phyloP scores from a whole-genome alignment of 2,113 vertebrate species.

The Paracanthobrama guichenoti region DNA sequence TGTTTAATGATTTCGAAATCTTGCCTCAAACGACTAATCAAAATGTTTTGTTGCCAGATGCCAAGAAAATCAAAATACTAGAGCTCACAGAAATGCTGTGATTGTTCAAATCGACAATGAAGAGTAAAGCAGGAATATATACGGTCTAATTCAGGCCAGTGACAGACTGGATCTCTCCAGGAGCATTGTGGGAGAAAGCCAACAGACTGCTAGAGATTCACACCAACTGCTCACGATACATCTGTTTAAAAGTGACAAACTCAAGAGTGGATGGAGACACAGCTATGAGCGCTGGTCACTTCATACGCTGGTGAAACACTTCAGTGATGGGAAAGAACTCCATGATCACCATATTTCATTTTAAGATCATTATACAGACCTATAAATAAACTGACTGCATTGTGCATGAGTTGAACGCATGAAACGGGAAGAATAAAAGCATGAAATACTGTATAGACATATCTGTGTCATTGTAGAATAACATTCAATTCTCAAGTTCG shows the following conservation, averaged over 20 bases:
- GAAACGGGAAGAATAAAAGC: not conserved
- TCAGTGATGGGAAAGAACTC: too few relatives aligned
- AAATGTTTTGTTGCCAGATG: not conserved
- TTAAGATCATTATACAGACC: not conserved
- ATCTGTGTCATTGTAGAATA: not conserved
- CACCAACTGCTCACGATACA: not conserved
- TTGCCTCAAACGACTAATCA: not conserved
- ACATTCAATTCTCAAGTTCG: not conserved
- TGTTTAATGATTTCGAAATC: not conserved
- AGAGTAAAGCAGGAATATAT: not conserved
- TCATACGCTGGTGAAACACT: not conserved
- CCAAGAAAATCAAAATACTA: not conserved
- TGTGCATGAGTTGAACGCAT: not conserved
- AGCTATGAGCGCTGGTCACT: not conserved
- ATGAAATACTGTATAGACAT: not conserved
- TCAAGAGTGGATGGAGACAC: not conserved
- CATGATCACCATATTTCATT: not conserved
- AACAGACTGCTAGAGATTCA: not conserved
- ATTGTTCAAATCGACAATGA: not conserved
- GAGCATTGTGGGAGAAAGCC: not conserved
- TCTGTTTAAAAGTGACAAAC: not conserved
- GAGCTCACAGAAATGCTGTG: too few relatives aligned
- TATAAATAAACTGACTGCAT: not conserved
- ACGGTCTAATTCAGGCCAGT: not conserved
- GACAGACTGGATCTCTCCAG: conserved; percentile 21